Conservation (phyloP, 2,797 vertebrate genomes). For the Apogon talboti region DNA sequence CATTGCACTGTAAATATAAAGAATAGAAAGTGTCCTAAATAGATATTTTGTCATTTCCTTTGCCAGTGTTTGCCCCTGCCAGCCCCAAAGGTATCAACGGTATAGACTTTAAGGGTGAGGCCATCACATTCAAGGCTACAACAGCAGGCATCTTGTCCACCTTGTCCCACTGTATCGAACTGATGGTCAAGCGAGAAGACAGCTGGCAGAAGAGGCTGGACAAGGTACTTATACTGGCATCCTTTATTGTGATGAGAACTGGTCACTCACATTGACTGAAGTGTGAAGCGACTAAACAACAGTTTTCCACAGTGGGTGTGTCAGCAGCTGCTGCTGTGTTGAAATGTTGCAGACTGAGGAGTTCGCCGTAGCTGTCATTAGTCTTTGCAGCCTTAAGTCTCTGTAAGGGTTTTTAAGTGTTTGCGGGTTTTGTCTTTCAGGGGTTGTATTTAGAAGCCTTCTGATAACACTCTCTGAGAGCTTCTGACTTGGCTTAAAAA, state of each 20-base stretch:
- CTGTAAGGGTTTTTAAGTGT: neutral
- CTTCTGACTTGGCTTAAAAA: too few relatives aligned
- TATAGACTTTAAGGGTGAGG: conserved; percentile 98
- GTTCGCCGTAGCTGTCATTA: neutral
- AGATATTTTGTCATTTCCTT: neutral
- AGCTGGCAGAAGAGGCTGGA: conserved; percentile 97
- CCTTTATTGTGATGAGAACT: neutral
- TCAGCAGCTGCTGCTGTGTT: conserved; percentile 6
- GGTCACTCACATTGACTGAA: neutral
- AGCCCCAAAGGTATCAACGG: conserved; percentile 90
- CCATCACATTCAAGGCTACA: conserved; percentile 98
- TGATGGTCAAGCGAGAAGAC: conserved; percentile 97
- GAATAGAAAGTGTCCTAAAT: neutral
- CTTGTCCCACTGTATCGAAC: conserved; percentile 96
- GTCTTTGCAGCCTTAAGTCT: neutral
- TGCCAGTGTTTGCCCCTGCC: conserved; percentile 84
- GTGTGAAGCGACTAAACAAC: conserved; percentile 3
- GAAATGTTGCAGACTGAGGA: neutral
- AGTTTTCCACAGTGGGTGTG: conserved; percentile 12
- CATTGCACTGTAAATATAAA: neutral
- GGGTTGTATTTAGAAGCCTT: too few relatives aligned
- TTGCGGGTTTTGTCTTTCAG: neutral
- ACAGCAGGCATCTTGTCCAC: conserved; percentile 97
- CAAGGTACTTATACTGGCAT: conserved; percentile 83
- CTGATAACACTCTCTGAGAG: too few relatives aligned